phyloP scores from a whole-genome alignment of 2,113 vertebrate species.

The Labeo catla region DNA sequence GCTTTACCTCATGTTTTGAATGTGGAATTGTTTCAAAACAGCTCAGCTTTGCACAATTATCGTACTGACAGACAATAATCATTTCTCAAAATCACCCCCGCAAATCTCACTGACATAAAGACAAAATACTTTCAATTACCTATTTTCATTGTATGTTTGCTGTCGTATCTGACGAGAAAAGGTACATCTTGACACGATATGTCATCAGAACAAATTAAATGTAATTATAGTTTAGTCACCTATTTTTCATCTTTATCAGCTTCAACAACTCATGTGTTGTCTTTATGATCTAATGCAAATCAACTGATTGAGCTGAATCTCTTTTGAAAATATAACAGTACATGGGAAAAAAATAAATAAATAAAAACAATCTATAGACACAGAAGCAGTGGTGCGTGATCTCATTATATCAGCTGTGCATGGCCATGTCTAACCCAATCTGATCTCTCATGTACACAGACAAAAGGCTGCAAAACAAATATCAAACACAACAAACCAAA shows the following conservation, averaged over 20 bases:
- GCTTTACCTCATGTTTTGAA: not conserved
- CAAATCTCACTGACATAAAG: not conserved
- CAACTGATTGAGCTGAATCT: not conserved
- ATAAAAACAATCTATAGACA: conserved; percentile 53
- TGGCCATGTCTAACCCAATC: conserved; percentile 65
- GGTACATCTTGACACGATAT: not conserved
- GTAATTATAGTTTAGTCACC: not conserved
- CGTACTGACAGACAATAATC: conserved; percentile 6
- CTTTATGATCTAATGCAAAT: not conserved
- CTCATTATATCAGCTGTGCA: conserved; percentile 69
- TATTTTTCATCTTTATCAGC: not conserved
- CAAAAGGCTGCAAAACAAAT: conserved; percentile 65
- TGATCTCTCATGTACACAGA: conserved; percentile 61
- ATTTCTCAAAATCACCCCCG: not conserved
- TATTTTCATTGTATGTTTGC: not conserved
- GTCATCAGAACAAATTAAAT: not conserved
- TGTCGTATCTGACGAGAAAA: conserved; percentile 54
- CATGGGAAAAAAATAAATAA: conserved; percentile 32
- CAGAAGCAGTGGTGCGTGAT: conserved; percentile 56
- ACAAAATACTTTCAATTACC: not conserved
- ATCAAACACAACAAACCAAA: conserved; percentile 37
- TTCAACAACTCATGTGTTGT: not conserved
- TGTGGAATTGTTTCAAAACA: not conserved
- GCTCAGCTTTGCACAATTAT: not conserved
- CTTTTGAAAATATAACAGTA: not conserved